Evolutionary conservation across 2,113 vertebrate species (phyloP).

Genomic region (Mohoua ochrocephala): DNA sequence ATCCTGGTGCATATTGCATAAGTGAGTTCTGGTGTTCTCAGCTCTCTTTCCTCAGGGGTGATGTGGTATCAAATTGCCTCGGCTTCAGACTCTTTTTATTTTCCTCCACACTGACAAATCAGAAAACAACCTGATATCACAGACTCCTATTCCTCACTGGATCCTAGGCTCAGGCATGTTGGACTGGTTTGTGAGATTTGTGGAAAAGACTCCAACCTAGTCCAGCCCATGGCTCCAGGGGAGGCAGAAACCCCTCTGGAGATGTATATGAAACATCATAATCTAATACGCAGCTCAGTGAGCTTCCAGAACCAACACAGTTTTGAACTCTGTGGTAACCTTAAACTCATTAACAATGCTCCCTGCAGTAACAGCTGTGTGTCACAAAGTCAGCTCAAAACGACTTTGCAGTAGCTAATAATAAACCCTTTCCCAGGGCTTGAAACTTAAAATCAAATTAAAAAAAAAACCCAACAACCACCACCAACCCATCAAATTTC

Average conservation of each 20-base stretch:
- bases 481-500: not conserved
- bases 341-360: not conserved
- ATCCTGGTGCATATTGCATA: not conserved
- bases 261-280: not conserved
- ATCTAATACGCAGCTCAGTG: not conserved
- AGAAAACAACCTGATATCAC: not conserved
- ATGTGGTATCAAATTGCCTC: not conserved
- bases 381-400: constrained; percentile 32
- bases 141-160: not conserved
- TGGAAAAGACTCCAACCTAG: not conserved
- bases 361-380: constrained; percentile 31
- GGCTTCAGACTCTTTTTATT: not conserved
- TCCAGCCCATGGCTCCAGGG: not conserved
- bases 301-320: constrained; percentile 8
- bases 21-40: not conserved
- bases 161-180: not conserved
- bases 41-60: not conserved
- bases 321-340: constrained; percentile 9
- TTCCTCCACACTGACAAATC: not conserved
- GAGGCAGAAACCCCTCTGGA: not conserved
- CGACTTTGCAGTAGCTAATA: constrained; percentile 6
- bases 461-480: not conserved
- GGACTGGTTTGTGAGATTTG: not conserved
- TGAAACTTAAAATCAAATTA: not conserved
- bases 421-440: not conserved